phyloP scores from a whole-genome alignment of 2,113 vertebrate genomes.

The Riparia riparia region DNA sequence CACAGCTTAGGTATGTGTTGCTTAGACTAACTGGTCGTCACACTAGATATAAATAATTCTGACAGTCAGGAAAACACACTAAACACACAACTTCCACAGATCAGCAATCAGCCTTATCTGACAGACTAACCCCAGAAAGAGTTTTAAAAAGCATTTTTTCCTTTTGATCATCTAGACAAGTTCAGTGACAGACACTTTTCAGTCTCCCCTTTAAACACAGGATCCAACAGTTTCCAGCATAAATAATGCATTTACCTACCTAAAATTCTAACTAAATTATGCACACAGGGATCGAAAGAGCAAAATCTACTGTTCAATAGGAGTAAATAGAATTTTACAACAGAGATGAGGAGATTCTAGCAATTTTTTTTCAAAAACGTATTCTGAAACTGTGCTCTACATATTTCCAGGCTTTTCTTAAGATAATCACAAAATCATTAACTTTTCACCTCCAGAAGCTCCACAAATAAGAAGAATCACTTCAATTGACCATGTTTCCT shows the following conservation, averaged over 20 bases:
- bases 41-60: constrained; percentile 62
- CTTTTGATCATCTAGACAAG: constrained; percentile 53
- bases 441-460: not conserved
- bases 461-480: not conserved
- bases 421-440: not conserved
- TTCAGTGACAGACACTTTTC: constrained; percentile 41
- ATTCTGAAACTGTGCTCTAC: not conserved
- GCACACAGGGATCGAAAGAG: not conserved
- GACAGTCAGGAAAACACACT: constrained; percentile 42
- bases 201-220: constrained; percentile 2
- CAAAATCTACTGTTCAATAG: not conserved
- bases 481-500: not conserved
- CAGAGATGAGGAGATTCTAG: not conserved
- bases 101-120: constrained; percentile 50
- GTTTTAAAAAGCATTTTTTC: constrained; percentile 27
- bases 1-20: not conserved
- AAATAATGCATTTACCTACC: constrained; percentile 34
- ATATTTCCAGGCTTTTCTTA: not conserved
- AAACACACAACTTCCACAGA: constrained; percentile 62
- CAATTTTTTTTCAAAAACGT: not conserved
- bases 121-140: constrained; percentile 34
- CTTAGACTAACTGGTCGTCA: not conserved
- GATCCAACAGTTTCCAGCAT: constrained; percentile 52
- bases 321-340: not conserved
- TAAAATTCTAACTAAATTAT: constrained; percentile 22